Percentiles rank a stretch among this genome's conserved stretches.
phyloP scores from a whole-genome alignment of 2,797 vertebrate genomes.

The Microcaecilia unicolor region DNA sequence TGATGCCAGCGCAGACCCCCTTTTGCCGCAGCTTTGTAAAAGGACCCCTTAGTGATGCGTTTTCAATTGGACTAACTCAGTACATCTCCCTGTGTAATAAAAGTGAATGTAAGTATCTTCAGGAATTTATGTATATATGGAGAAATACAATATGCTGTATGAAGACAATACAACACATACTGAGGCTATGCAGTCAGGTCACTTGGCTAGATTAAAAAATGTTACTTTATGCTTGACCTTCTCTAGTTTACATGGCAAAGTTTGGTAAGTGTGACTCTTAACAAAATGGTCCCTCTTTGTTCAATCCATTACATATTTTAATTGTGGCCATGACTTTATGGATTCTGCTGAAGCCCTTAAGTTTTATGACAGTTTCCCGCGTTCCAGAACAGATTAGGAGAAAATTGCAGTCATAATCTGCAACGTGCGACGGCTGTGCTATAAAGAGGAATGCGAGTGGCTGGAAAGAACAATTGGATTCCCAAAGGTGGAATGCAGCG shows the following conservation, averaged over 20 bases:
- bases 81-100: too few species aligned
- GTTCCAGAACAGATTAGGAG: conserved; percentile 60
- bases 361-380: conserved; percentile 47
- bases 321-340: conserved; percentile 36
- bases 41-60: too few species aligned
- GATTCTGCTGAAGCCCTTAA: conserved; percentile 38
- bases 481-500: conserved; percentile 62
- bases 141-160: too few species aligned
- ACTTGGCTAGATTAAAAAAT: neutral
- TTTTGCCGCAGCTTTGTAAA: too few species aligned
- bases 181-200: too few species aligned
- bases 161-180: too few species aligned
- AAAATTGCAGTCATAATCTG: conserved; percentile 70
- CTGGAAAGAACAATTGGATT: conserved; percentile 46
- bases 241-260: neutral
- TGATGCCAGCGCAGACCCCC: too few species aligned
- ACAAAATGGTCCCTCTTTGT: conserved; percentile 16
- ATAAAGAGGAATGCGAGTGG: conserved; percentile 62
- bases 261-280: conserved; percentile 6
- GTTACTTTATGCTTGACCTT: neutral
- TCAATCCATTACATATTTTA: conserved; percentile 28
- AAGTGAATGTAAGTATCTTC: too few species aligned
- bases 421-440: conserved; percentile 47
- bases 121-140: too few species aligned
- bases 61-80: too few species aligned